Percentiles rank a stretch among this genome's conserved stretches.
Evolutionary conservation across 2,797 vertebrate genomes (phyloP).

Genomic region (Notamacropus eugenii): DNA sequence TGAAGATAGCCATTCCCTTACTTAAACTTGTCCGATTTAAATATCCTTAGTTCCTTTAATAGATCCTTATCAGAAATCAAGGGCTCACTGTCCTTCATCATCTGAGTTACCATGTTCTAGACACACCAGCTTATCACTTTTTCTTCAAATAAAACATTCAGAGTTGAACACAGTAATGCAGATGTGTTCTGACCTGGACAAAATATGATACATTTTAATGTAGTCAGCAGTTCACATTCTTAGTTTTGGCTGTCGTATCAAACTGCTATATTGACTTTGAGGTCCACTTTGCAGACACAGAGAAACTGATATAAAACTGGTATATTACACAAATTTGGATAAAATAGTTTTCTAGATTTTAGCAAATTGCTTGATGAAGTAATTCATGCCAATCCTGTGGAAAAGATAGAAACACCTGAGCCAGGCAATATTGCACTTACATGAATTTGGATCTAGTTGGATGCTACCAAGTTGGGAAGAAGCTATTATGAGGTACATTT

Average conservation of each 20-base stretch:
- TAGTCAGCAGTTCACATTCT: neutral
- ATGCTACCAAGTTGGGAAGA: neutral
- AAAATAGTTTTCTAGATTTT: neutral
- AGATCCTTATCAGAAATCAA: neutral
- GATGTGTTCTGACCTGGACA: neutral
- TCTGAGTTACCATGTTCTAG: neutral
- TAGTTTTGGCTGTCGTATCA: neutral
- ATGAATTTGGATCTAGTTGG: neutral
- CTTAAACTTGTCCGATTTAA: neutral
- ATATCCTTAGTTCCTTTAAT: neutral
- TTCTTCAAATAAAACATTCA: neutral
- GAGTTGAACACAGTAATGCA: neutral
- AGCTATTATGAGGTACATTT: neutral
- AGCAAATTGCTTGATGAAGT: neutral
- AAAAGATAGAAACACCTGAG: neutral
- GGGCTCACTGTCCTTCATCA: neutral
- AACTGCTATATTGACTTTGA: neutral
- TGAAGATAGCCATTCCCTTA: neutral
- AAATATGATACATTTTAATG: neutral
- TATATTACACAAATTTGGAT: neutral
- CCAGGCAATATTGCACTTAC: neutral
- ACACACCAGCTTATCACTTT: neutral
- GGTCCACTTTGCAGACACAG: neutral
- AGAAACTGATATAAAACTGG: neutral
- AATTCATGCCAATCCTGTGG: neutral